These are phyloP conservation scores for Chloromyia formosa DNA, from an alignment of 2,888 invertebrate genomes.

Conservation along the genomic window DNA sequence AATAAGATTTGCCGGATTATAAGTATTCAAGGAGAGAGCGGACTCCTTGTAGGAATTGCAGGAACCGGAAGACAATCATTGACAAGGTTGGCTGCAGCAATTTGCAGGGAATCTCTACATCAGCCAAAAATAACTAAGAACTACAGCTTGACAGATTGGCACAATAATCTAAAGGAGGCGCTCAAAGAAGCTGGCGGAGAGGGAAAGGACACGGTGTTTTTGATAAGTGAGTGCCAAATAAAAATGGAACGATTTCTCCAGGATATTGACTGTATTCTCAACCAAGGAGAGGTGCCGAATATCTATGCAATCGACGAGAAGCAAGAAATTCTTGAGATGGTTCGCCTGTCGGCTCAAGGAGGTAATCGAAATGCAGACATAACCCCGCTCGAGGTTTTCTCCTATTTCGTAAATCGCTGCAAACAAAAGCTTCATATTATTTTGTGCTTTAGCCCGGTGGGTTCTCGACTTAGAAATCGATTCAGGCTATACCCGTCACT, in stretches of 20 bases:
- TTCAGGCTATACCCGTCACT: slow-evolving; percentile 89
- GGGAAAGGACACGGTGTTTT: slow-evolving; percentile 80
- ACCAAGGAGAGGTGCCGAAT: slow-evolving; percentile 90
- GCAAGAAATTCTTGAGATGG: slow-evolving; percentile 77
- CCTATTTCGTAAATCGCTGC: slow-evolving; percentile 83
- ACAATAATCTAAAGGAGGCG: slow-evolving; percentile 81
- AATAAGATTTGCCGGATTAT: slow-evolving; percentile 82
- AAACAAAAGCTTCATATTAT: slow-evolving; percentile 84
- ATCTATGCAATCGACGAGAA: slow-evolving; percentile 87
- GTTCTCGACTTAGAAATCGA: slow-evolving; percentile 80
- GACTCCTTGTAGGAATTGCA: slow-evolving; percentile 82
- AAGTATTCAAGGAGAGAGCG: slow-evolving; percentile 86
- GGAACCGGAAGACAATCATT: slow-evolving; percentile 90
- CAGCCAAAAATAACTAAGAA: slow-evolving; percentile 87
- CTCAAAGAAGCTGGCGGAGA: slow-evolving; percentile 82
- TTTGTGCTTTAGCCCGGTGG: slow-evolving; percentile 80
- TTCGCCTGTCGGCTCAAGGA: slow-evolving; percentile 77
- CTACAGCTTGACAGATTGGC: slow-evolving; percentile 82
- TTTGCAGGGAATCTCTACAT: slow-evolving; percentile 77
- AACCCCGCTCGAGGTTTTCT: slow-evolving; percentile 79
- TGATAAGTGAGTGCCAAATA: slow-evolving; percentile 87
- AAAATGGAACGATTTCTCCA: slow-evolving; percentile 88
- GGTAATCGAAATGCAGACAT: slow-evolving; percentile 87
- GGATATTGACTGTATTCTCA: slow-evolving; percentile 87
- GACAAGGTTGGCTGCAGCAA: slow-evolving; percentile 79